Evolutionary conservation across 1,140 invertebrate species (phyloP).

Genomic region (Heterodera carotae): DNA sequence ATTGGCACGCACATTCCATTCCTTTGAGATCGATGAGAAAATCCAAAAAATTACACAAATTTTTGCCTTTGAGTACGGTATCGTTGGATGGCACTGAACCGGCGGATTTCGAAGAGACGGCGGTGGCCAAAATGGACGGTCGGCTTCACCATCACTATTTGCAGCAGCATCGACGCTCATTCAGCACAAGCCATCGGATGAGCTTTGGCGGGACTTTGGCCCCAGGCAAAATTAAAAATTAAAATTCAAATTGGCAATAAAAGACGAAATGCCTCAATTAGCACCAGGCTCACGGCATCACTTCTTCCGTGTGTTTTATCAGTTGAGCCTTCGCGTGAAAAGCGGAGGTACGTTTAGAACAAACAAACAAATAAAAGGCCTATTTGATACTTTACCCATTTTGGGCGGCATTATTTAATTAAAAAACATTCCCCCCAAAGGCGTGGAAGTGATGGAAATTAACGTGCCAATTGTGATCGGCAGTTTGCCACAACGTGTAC

Average conservation of each 20-base stretch:
- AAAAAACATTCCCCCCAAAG: slow-evolving; percentile 17
- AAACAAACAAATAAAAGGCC: too few species aligned
- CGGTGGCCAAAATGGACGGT: neutral
- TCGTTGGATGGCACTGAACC: slow-evolving; percentile 34
- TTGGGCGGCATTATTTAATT: slow-evolving; percentile 1
- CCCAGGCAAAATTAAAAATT: neutral
- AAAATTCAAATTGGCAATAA: too few species aligned
- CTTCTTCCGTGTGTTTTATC: slow-evolving; percentile 38
- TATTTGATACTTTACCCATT: neutral
- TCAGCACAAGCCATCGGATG: slow-evolving; percentile 37
- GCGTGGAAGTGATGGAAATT: slow-evolving; percentile 48
- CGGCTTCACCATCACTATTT: neutral
- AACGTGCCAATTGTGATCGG: slow-evolving; percentile 49
- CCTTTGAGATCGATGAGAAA: too few species aligned
- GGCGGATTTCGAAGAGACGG: neutral
- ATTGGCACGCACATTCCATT: too few species aligned
- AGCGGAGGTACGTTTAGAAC: slow-evolving; percentile 39
- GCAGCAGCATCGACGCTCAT: slow-evolving; percentile 24
- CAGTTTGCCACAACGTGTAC: slow-evolving; percentile 33
- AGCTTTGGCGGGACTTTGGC: slow-evolving; percentile 23
- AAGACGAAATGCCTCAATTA: neutral
- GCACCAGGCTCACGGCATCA: neutral
- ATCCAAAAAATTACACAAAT: neutral
- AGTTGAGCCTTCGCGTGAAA: slow-evolving; percentile 34
- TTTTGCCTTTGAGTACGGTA: slow-evolving; percentile 17